These are phyloP conservation scores for Drosophila bocki DNA, from an alignment of 1,140 invertebrate species.

Conservation along the genomic window DNA sequence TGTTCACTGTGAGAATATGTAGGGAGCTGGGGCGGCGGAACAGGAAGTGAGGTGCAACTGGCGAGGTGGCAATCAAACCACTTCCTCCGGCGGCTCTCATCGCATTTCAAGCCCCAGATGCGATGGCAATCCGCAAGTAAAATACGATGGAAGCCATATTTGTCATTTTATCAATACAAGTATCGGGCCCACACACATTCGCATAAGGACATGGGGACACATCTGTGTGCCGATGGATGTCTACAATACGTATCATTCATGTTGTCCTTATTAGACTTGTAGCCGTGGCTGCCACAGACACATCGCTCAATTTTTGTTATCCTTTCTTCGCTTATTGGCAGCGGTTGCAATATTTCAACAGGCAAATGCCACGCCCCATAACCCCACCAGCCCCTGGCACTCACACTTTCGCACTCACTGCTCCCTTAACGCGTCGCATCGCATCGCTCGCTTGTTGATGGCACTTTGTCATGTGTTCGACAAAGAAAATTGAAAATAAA, in stretches of 20 bases:
- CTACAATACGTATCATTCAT: constrained; percentile 52
- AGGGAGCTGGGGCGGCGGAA: neutral
- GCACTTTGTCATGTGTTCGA: constrained; percentile 80
- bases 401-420: constrained; percentile 16
- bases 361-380: constrained; percentile 57
- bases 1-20: neutral
- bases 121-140: constrained; percentile 38
- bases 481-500: constrained; percentile 82
- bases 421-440: constrained; percentile 26
- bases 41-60: constrained; percentile 15
- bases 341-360: constrained; percentile 63
- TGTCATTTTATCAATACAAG: constrained; percentile 61
- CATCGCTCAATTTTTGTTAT: constrained; percentile 64
- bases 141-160: constrained; percentile 48
- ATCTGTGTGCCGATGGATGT: constrained; percentile 28
- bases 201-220: constrained; percentile 6
- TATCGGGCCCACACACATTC: constrained; percentile 16
- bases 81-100: constrained; percentile 23
- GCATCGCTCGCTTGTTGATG: constrained; percentile 68
- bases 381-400: constrained; percentile 7
- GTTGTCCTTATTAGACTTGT: constrained; percentile 62
- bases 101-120: constrained; percentile 37
- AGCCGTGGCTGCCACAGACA: constrained; percentile 40
- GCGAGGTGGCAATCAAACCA: constrained; percentile 36
- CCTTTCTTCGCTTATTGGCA: constrained; percentile 59